Conservation (phyloP, 2,113 vertebrate species). For the Podarcis raffonei region DNA sequence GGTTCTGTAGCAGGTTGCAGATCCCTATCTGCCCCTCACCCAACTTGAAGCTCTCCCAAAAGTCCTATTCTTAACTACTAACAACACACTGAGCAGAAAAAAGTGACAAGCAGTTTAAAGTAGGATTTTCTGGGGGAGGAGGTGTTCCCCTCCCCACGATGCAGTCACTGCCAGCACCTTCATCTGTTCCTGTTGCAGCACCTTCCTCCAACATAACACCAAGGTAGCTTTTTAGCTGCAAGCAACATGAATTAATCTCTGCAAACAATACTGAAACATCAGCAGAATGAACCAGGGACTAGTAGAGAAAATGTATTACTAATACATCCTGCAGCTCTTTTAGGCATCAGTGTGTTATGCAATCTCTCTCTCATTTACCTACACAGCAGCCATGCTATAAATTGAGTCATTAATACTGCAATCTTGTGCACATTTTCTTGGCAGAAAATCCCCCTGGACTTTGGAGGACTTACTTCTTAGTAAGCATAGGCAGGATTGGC, state of each 20-base stretch:
- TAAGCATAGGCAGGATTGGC: background rate
- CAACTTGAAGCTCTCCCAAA: background rate
- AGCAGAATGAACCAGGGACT: background rate
- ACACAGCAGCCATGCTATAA: background rate
- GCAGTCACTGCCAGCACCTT: background rate
- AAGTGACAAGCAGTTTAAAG: background rate
- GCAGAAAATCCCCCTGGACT: background rate
- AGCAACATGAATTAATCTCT: background rate
- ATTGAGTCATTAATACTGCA: background rate
- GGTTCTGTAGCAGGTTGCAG: fast-evolving
- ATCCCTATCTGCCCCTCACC: fast-evolving
- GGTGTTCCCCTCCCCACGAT: background rate
- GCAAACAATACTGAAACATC: background rate
- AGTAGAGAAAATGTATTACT: background rate
- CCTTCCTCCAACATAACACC: background rate
- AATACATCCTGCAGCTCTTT: background rate
- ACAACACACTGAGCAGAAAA: no score
- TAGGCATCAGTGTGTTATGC: background rate
- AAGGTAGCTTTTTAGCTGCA: background rate
- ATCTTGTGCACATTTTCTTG: background rate
- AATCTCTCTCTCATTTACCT: background rate
- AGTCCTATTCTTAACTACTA: background rate
- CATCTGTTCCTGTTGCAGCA: background rate
- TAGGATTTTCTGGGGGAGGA: background rate
- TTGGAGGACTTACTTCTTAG: background rate